Base-by-base conservation (phyloP, 2,888 invertebrate genomes). In the Germaria angustata region DNA sequence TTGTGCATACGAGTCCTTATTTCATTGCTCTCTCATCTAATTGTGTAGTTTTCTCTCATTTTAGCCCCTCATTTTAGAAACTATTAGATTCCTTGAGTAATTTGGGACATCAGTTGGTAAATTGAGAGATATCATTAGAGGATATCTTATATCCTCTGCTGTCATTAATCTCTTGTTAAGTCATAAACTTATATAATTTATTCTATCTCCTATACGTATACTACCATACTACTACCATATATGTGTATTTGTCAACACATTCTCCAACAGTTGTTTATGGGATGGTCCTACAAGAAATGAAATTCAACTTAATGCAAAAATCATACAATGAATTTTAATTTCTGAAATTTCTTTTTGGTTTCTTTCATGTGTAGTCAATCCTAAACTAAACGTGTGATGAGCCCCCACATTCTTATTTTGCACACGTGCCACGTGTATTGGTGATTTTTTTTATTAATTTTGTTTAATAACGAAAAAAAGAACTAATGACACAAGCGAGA, bases 261-360 rank as follows among this genome's bases (percentile, higher is more conserved):
- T 17, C 15, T 13, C 11, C 4, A 24, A 7, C 13, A 41, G 32
- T 46, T 63, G 34, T 51, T 49, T 49, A 13, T 44, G 44, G 36
- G 34, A n/a, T 36, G 63, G 55, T 69, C 46, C 55, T 39, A 15
- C 65, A 20, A 41, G 34, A 13, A 36, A 46, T 17, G n/a, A 7
- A 44, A 32, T 39, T 41, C 49, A 46, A 51, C 49, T 72, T 72
- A 77, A 72, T 61, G 61, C 32, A 61, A 61, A 63, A 69, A 9
- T 65, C 66, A 72, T 44, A 69, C 73, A 81, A 75, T 81, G 51
- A 69, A 78, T 78, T 69, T 69, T 81, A 69, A 81, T 69, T 80
- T 78, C 73, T 51, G 24, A 69, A n/a, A 66, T 71, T 57, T 59
- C 5, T 17, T 69, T 22, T 61, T 57, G 11, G 15, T 28, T 28